Base-by-base conservation (phyloP, 2,888 invertebrate species). In the Acleris literana region DNA sequence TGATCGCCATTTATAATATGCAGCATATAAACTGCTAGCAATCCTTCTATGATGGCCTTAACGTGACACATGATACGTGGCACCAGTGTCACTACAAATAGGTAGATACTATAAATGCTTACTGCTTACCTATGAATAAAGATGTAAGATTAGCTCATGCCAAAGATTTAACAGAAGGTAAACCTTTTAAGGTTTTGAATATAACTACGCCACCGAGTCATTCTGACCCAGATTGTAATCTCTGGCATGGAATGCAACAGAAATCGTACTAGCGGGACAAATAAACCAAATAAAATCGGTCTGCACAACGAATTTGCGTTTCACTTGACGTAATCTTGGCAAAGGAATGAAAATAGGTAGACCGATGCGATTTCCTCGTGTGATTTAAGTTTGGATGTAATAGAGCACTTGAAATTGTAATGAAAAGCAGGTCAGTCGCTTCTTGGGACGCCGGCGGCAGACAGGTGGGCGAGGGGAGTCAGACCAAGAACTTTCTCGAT, bases 391-490 rank as follows among this genome's bases (percentile, higher is more conserved):
- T 63, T 69, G 60, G 57, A 64, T 48, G 60, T 60, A 60, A 60
- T 29, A 54, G 49, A 43, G 55, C 29, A 63, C 49, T 61, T 63
- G 64, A 63, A 56, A 49, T 64, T 39, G 60, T 63, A 71, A 71
- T 71, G 72, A 68, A 72, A 75, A 77, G 69, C 71, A 69, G 76
- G 75, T 77, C 76, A 76, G 68, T 67, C 48, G 64, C 58, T 64
- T 48, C 64, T 64, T 65, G 51, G 64, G 63, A 68, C 61, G 68
- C 59, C 64, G 67, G 29, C 65, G 67, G 59, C 71, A 72, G 73
- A 72, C 74, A 74, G 72, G 73, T 74, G 68, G 68, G 67, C 64
- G 69, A 70, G 70, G 71, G 72, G 70, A 68, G 69, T 57, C 69
- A 56, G 56, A 54, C 65, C 54, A 67, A 70, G 67, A 74, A 74